Base-by-base conservation (phyloP, 2,888 invertebrate genomes). In the Iselma pallidipennis region DNA sequence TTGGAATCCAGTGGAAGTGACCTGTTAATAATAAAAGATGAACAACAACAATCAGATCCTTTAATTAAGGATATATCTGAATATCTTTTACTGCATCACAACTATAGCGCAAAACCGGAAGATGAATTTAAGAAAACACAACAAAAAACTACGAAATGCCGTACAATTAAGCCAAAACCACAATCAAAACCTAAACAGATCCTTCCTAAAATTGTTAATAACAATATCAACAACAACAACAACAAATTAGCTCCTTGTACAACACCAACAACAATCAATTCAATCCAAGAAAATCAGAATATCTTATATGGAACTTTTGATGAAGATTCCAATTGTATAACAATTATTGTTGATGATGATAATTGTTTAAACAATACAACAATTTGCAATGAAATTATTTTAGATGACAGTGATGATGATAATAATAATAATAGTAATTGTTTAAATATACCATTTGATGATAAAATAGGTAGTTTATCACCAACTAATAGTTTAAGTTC, bases 1-100 rank as follows among this genome's bases (percentile, higher is more conserved):
- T 74, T 94, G 93, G 94, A 93, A 92, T 80, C 93, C 93, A 71
- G 85, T 91, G 77, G 85, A 88, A 72, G 83, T 85, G 78, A 78
- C 19, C 14, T 65, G 66, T 54, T 71, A n/a, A n/a, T n/a, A n/a
- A n/a, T n/a, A 66, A 82, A 55, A 6, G 28, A 57, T 9, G 57
- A 66, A 45, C 83, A 71, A 9, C 16, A 37, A 53, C 48, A 55
- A 45, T 12, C 42, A 49, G 49, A 65, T 50, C 61, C 68, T 16
- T 66, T 75, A 60, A 74, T 75, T 66, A 65, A 67, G 14, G 78
- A 79, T 61, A 75, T 80, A 42, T 78, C 78, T 25, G 74, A 78
- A 51, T 79, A 77, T 66, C 70, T 80, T 29, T 74, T 80, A 61
- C 74, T 78, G 58, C 79, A 78, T 73, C 78, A 80, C 75, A 74